These are phyloP conservation scores for Oenanthe melanoleuca DNA, from an alignment of 2,113 vertebrate genomes.

Conservation along the genomic window DNA sequence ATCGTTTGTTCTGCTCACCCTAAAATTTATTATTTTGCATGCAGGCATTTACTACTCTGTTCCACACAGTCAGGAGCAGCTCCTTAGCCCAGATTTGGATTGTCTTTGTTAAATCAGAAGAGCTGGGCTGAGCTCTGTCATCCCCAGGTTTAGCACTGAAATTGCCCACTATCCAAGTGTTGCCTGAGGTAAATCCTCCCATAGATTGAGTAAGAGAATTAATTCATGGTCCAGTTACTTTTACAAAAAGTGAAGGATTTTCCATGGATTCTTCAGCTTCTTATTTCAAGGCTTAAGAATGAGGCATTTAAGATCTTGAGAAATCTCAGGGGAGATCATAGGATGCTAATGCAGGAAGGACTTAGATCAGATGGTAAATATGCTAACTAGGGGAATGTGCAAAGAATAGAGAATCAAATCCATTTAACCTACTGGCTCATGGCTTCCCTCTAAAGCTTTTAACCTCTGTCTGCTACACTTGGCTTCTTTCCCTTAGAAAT, in stretches of 20 bases:
- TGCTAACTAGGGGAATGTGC: background rate
- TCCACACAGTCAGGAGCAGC: background rate
- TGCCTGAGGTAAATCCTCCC: background rate
- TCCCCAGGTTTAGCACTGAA: background rate
- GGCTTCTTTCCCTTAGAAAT: conserved; percentile 6
- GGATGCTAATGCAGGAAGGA: background rate
- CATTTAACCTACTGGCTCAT: background rate
- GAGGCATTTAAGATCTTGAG: background rate
- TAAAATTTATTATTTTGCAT: background rate
- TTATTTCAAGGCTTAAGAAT: background rate
- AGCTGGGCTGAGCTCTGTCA: background rate
- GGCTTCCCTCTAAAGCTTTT: background rate
- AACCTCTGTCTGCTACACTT: background rate
- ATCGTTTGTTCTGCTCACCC: background rate
- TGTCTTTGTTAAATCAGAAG: background rate
- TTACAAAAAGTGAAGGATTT: background rate
- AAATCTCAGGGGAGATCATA: background rate
- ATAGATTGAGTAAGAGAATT: background rate
- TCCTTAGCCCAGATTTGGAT: background rate
- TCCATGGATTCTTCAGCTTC: background rate
- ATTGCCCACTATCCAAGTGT: background rate
- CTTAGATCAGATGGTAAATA: background rate
- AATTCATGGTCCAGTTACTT: background rate
- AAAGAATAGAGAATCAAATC: background rate
- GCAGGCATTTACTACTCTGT: background rate